A percentile compares a stretch with the other conserved stretches of the same genome.
These are phyloP conservation scores for Lasioglossum figueresi DNA, from an alignment of 2,888 invertebrate genomes.

Conservation along the genomic window DNA sequence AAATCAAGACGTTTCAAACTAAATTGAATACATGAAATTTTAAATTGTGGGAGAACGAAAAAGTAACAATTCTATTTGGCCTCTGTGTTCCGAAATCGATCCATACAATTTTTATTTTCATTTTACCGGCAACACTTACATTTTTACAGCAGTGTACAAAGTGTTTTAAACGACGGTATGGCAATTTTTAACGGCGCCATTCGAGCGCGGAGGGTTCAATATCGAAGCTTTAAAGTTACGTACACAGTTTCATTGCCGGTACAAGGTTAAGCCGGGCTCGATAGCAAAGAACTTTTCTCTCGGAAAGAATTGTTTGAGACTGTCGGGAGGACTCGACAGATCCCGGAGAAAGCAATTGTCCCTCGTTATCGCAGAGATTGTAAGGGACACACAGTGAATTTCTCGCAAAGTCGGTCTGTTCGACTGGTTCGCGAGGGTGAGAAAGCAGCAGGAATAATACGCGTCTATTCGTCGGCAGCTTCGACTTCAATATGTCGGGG, in stretches of 20 bases:
- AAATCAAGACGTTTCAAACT: too few species aligned
- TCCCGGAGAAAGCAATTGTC: neutral
- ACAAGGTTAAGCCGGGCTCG: neutral
- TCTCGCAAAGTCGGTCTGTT: neutral
- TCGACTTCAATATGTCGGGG: conserved; percentile 35
- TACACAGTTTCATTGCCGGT: neutral
- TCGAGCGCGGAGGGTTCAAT: neutral
- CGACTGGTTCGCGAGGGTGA: neutral
- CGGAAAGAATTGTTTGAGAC: neutral
- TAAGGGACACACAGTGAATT: neutral
- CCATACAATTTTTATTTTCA: neutral
- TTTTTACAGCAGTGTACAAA: neutral
- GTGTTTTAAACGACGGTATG: neutral
- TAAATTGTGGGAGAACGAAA: too few species aligned
- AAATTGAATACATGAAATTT: too few species aligned
- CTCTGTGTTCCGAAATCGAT: neutral
- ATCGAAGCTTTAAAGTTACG: neutral
- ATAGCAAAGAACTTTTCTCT: neutral
- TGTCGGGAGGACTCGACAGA: neutral
- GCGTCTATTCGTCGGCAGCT: conserved; percentile 35
- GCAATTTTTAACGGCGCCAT: too few species aligned
- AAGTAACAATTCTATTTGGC: neutral
- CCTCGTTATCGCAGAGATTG: conserved; percentile 3
- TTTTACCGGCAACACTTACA: neutral
- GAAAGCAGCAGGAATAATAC: conserved; percentile 14